Evolutionary conservation across 2,113 vertebrate genomes (phyloP), one percentile per base, ranked within the genome.

Genomic region (Channa maculata): DNA sequence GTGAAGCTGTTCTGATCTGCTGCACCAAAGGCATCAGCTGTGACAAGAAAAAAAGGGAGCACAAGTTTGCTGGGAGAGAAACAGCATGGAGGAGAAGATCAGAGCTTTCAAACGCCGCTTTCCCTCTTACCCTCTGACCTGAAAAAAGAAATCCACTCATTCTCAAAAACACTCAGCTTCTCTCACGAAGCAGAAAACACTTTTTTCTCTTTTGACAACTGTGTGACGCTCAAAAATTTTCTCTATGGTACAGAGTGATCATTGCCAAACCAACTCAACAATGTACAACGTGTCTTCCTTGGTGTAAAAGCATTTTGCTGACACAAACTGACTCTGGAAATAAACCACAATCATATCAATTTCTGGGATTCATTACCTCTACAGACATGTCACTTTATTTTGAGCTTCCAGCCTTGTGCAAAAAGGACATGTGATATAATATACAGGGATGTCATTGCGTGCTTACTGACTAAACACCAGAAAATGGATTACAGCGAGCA

Each of bases 401-500:
- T 5, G 1, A 60, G 57, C 11, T 24, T 5, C 1, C 3, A 37
- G 58, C 7, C 55, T 51, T 79, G 77, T 67, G 45, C 72, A 77
- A 84, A 83, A 67, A 7, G 37, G 65, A 79, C 76, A 71, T 77
- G 83, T 79, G 83, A 87, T 66, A 43, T 63, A 80, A 85, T 11
- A 13, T 58, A 24, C 51, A 7, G 71, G 43, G 72, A 82, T 46
- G 62, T 44, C 44, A 38, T 57, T 14, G 83, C 45, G 24, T 78
- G 86, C 62, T 49, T 37, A 34, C 78, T 14, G 76, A 76, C 79
- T 67, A 48, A 77, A 82, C 78, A 79, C 61, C 80, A 80, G 67
- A 83, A 87, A 89, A 90, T 88, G 86, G 88, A 92, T 92, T 90
- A 89, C 79, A 80, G 79, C 52, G 61, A 71, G 83, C 68, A n/a